Base-by-base conservation (phyloP, 1,140 invertebrate genomes). In the Trypoxylus dichotomus region DNA sequence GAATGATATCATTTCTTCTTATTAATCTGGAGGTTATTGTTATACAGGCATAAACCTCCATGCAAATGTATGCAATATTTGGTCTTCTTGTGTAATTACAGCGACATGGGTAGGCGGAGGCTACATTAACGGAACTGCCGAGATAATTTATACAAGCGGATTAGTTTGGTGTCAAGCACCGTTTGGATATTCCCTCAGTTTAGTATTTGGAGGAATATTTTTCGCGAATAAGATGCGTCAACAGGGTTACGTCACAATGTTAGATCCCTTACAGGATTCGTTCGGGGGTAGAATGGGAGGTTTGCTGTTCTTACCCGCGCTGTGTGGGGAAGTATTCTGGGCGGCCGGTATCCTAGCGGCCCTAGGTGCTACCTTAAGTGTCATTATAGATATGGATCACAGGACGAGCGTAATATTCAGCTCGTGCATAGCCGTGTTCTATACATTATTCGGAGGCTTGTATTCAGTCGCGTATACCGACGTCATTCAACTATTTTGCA, bases 381-480 rank as follows among this genome's bases (percentile, higher is more conserved):
- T 99, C 2, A 99, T 99, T 84, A 95, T 99, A 81, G 95, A 98
- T 85, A 94, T 99, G 90, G 94, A 97, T 83, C 95, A 97, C 82
- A 90, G 91, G 76, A 94, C 94, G 1, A 97, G 97, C 11, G 96
- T 99, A 68, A 96, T 99, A 78, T 90, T 98, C 81, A 98, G 97
- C 79, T 94, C 98, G 2, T 96, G 93, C 85, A 97, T 99, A 79
- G 98, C 98, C 15, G 93, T 99, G 27, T 95, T 98, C 87, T 99
- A 99, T 88, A 99, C 98, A 0, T 90, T 99, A 19, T 97, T 98
- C 85, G 98, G 98, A 0, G 98, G 98, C 0, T 90, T 99, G 10
- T 99, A 99, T 87, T 96, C 97, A 47, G 98, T 99, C 42, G 98
- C 98, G 0, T 99, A 99, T 85, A 99, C 98, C 1, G 98, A 99